Evolutionary conservation across 2,797 vertebrate species (phyloP).

Genomic region (Rhinogobio ventralis): DNA sequence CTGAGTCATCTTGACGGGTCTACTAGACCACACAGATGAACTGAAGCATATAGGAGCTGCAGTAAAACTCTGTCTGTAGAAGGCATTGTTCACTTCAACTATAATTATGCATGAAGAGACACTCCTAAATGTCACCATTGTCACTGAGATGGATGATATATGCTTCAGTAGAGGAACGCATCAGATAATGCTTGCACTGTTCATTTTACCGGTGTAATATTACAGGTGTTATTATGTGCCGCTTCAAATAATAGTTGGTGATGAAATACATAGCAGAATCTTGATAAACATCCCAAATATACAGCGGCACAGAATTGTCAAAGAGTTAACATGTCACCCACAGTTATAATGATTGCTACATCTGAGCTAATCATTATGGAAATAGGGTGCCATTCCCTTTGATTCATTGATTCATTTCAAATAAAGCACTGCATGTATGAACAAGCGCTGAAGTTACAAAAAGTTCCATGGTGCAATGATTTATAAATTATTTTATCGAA

Average conservation of each 20-base stretch:
- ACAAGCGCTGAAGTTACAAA: background rate
- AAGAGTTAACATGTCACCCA: background rate
- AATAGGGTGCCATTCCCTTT: background rate
- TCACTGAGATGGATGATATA: background rate
- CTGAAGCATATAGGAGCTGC: background rate
- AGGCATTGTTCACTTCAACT: background rate
- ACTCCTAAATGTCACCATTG: background rate
- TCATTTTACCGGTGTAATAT: background rate
- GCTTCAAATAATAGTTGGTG: background rate
- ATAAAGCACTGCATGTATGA: background rate
- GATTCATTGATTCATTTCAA: background rate
- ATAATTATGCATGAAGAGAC: background rate
- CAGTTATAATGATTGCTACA: background rate
- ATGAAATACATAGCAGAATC: background rate
- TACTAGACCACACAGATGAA: conserved; percentile 1
- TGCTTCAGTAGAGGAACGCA: background rate
- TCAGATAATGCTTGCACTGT: background rate
- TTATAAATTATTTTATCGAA: background rate
- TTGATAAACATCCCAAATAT: background rate
- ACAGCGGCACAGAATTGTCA: background rate
- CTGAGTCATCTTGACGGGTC: background rate
- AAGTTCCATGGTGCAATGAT: background rate
- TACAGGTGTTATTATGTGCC: conserved; percentile 3
- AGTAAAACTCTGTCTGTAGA: background rate
- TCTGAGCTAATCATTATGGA: background rate